These are phyloP conservation scores for Musca domestica DNA, from an alignment of 1,140 invertebrate genomes.

Conservation along the genomic window DNA sequence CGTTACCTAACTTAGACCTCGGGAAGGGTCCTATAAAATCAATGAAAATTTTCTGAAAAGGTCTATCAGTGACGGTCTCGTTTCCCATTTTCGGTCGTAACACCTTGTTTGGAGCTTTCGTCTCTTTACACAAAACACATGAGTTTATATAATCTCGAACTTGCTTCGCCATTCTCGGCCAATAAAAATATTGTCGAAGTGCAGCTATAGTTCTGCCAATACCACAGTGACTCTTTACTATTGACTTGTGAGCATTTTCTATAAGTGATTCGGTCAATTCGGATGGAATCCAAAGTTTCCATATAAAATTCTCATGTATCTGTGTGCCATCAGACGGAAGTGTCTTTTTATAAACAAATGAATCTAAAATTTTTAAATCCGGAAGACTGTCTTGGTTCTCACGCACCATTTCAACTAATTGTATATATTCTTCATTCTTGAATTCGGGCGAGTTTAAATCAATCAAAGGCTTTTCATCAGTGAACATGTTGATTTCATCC, in stretches of 20 bases:
- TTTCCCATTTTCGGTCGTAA: conserved; percentile 10
- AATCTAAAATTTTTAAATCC: neutral
- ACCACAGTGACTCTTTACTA: neutral
- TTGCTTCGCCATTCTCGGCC: too few species aligned
- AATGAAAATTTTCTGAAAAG: conserved; percentile 28
- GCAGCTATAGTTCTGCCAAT: neutral
- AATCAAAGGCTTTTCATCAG: neutral
- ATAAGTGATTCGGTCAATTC: neutral
- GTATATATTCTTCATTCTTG: neutral
- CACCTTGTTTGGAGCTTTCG: neutral
- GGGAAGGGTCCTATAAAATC: conserved; percentile 11
- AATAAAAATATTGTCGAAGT: too few species aligned
- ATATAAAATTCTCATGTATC: too few species aligned
- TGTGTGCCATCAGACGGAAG: neutral
- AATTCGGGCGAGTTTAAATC: neutral
- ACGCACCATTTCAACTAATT: neutral
- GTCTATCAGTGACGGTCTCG: neutral
- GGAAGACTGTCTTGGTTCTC: neutral
- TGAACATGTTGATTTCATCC: neutral
- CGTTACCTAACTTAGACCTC: neutral
- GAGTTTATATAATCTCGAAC: too few species aligned
- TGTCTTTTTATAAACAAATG: neutral
- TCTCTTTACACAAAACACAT: neutral
- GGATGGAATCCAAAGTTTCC: too few species aligned
- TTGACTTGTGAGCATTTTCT: too few species aligned